Base-by-base conservation (phyloP, 1,140 invertebrate genomes). In the Trichonephila clavata region DNA sequence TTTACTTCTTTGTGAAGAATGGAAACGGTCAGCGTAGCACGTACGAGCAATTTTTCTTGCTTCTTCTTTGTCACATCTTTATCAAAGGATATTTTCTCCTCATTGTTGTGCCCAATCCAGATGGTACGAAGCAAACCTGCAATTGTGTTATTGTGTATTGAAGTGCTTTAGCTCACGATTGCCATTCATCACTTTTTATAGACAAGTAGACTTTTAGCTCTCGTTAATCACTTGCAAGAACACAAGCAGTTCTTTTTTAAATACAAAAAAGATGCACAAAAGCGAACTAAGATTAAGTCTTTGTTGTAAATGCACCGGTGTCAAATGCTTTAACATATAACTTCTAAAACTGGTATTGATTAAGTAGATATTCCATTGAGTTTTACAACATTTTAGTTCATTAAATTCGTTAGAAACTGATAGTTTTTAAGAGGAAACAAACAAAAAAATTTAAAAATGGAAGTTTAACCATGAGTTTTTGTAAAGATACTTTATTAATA, bases 171-270 rank as follows among this genome's bases (percentile, higher is more conserved):
- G 68, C 68, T 77, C 68, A 77, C 68, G 68, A 77, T 77, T 27
- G 68, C 13, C 24, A 77, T 77, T 32, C 68, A 77, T 77, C 68
- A 77, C 68, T 32, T 77, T 77, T 77, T 77, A 77, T 77, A 77
- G 68, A 77, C 68, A 77, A 14, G 16, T 24, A 32, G 27, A 77
- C 32, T 77, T 77, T 77, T 32, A 32, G 32, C 6, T 39, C 68
- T 77, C 27, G 5, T 77, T 77, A 32, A 77, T 6, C 16, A 2
- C 27, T 32, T 18, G 27, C 24, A 16, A 5, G 14, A 27, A 77
- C 6, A 77, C 68, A 61, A 61, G 16, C 27, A 77, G 27, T 6
- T 77, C 16, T 27, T 32, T 14, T 18, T 0, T 18, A 77, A 16
- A 24, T 32, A 32, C 27, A 32, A 77, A 18, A 27, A 61, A 13